phyloP scores from a whole-genome alignment of 2,113 vertebrate genomes.

The Larimichthys crocea region DNA sequence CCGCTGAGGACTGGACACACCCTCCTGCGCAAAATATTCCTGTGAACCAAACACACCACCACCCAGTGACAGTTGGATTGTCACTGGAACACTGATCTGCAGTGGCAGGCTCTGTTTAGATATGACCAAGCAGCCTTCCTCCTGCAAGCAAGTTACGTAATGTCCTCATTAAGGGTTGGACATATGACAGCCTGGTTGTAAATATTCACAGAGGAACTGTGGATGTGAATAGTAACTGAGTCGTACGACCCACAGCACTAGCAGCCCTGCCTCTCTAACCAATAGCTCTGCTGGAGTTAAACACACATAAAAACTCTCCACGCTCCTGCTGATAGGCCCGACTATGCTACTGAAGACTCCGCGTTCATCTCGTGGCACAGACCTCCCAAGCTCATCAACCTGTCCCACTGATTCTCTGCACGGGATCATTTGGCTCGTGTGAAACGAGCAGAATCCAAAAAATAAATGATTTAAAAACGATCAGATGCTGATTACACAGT shows the following conservation, averaged over 20 bases:
- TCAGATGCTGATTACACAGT: no score
- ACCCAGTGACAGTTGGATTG: neutral
- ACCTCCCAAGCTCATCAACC: slow-evolving; percentile 51
- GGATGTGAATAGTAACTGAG: slow-evolving; percentile 2
- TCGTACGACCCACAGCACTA: slow-evolving; percentile 62
- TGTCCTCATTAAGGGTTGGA: slow-evolving; percentile 17
- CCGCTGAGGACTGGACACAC: slow-evolving; percentile 82
- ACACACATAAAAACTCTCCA: slow-evolving; percentile 62
- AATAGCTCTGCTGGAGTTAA: slow-evolving; percentile 59
- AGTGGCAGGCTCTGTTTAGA: neutral
- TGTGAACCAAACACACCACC: slow-evolving; percentile 67
- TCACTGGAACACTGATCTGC: neutral
- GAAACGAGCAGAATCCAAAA: neutral
- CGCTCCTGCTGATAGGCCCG: slow-evolving; percentile 66
- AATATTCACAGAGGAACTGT: slow-evolving; percentile 62
- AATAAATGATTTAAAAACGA: neutral
- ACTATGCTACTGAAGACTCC: slow-evolving; percentile 49
- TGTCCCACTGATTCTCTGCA: slow-evolving; percentile 43
- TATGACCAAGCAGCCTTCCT: neutral
- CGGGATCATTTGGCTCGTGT: slow-evolving; percentile 4
- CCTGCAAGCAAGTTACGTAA: neutral
- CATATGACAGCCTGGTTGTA: slow-evolving; percentile 44
- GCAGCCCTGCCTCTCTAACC: slow-evolving; percentile 43
- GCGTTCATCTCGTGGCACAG: slow-evolving; percentile 34
- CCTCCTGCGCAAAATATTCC: slow-evolving; percentile 92